Evolutionary conservation across 2,888 invertebrate genomes (phyloP).

Genomic region (Meloe dianella): DNA sequence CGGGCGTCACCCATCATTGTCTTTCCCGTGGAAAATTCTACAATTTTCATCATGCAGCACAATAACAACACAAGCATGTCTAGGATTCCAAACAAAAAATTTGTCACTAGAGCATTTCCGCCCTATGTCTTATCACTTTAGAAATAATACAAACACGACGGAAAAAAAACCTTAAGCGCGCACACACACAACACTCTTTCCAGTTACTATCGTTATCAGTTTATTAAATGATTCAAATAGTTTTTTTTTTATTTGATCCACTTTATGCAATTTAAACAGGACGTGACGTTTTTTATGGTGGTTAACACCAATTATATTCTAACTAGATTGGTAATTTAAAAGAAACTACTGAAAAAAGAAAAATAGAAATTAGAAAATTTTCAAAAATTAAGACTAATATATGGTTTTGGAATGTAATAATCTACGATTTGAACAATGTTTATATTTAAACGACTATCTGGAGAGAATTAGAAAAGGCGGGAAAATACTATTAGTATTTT

Average conservation of each 20-base stretch:
- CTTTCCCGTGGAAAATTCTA: constrained; percentile 62
- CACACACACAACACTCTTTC: not conserved
- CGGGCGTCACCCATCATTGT: constrained; percentile 34
- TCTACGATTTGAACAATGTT: not conserved
- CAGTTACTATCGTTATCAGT: not conserved
- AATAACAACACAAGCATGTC: constrained; percentile 66
- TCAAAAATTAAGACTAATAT: constrained; percentile 17
- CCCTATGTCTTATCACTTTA: constrained; percentile 25
- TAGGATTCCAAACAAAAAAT: constrained; percentile 26
- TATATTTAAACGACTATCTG: not conserved
- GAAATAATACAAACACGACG: not conserved
- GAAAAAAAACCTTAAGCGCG: not conserved
- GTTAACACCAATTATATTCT: constrained; percentile 20
- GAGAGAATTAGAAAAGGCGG: not conserved
- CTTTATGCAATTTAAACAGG: constrained; percentile 38
- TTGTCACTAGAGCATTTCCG: constrained; percentile 42
- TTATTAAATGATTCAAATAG: constrained; percentile 5
- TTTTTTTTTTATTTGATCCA: constrained; percentile 11
- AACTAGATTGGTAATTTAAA: not conserved
- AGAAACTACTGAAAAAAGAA: constrained; percentile 5
- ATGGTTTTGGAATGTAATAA: constrained; percentile 15
- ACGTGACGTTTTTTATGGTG: constrained; percentile 41
- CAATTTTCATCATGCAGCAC: constrained; percentile 69
- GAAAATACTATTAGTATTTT: not conserved
- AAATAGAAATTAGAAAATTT: not conserved